Percentiles rank a stretch among this genome's conserved stretches.
Conservation (phyloP, 2,888 invertebrate genomes). For the Dilophus febrilis region DNA sequence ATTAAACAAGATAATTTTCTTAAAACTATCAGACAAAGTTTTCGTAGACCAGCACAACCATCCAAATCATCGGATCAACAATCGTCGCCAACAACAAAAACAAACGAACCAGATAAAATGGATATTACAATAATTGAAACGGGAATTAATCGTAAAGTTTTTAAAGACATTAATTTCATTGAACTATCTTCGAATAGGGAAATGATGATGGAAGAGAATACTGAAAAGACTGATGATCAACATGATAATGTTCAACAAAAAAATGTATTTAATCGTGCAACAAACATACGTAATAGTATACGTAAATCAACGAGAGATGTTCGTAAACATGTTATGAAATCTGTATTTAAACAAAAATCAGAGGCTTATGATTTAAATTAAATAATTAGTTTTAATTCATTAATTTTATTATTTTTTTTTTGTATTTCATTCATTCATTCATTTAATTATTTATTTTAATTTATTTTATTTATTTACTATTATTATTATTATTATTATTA, state of each 20-base stretch:
- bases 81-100: not conserved
- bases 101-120: too few species aligned
- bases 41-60: too few species aligned
- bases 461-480: too few species aligned
- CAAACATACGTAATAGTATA: conserved; percentile 23
- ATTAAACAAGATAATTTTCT: not conserved
- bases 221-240: too few species aligned
- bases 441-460: too few species aligned
- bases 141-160: not conserved
- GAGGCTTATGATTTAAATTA: conserved; percentile 21
- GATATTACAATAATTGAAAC: conserved; percentile 24
- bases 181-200: too few species aligned
- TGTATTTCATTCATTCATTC: too few species aligned
- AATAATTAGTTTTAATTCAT: too few species aligned
- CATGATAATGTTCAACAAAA: conserved; percentile 12
- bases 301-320: conserved; percentile 24
- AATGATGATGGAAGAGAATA: too few species aligned
- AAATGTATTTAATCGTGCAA: conserved; percentile 17
- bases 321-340: conserved; percentile 23
- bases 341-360: conserved; percentile 24
- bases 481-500: too few species aligned
- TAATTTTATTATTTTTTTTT: too few species aligned
- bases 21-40: too few species aligned
- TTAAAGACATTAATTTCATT: not conserved
- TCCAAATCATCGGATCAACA: not conserved